These are phyloP conservation scores for Penaeus chinensis DNA, from an alignment of 1,140 invertebrate genomes.

Conservation along the genomic window DNA sequence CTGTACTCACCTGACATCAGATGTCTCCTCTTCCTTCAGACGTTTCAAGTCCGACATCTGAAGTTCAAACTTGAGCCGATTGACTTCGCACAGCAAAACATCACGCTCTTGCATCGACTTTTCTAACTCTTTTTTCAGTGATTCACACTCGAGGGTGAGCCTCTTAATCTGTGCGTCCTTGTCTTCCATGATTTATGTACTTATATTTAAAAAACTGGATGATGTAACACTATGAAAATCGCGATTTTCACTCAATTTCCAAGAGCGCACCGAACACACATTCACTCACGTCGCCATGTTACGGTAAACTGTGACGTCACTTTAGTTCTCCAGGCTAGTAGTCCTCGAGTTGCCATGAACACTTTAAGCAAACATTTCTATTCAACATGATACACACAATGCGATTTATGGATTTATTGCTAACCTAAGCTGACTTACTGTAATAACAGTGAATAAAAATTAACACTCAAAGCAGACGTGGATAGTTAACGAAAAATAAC, in stretches of 20 bases:
- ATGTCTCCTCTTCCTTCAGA: slow-evolving; percentile 64
- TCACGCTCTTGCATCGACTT: slow-evolving; percentile 65
- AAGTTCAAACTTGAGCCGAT: slow-evolving; percentile 66
- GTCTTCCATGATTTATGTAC: slow-evolving; percentile 48
- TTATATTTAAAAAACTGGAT: slow-evolving; percentile 17
- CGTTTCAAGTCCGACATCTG: slow-evolving; percentile 67
- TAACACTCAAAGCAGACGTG: no score
- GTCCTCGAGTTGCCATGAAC: neutral
- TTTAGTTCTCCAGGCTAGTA: neutral
- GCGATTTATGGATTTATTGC: neutral
- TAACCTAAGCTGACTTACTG: neutral
- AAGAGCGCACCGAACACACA: slow-evolving; percentile 35
- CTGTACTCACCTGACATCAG: slow-evolving; percentile 55
- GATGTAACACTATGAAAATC: slow-evolving; percentile 31
- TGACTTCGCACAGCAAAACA: slow-evolving; percentile 66
- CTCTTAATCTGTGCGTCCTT: slow-evolving; percentile 57
- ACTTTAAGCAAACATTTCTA: neutral
- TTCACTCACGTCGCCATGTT: slow-evolving; percentile 25
- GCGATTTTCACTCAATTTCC: slow-evolving; percentile 54
- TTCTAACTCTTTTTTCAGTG: slow-evolving; percentile 65
- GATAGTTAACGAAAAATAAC: no score
- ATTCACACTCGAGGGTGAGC: slow-evolving; percentile 53
- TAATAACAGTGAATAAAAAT: neutral
- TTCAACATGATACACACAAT: neutral
- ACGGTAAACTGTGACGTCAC: slow-evolving; percentile 42